A percentile compares a stretch with the other conserved stretches of the same genome.
These are phyloP conservation scores for Prietella phreatophila DNA, from an alignment of 2,113 vertebrate genomes.

Conservation along the genomic window DNA sequence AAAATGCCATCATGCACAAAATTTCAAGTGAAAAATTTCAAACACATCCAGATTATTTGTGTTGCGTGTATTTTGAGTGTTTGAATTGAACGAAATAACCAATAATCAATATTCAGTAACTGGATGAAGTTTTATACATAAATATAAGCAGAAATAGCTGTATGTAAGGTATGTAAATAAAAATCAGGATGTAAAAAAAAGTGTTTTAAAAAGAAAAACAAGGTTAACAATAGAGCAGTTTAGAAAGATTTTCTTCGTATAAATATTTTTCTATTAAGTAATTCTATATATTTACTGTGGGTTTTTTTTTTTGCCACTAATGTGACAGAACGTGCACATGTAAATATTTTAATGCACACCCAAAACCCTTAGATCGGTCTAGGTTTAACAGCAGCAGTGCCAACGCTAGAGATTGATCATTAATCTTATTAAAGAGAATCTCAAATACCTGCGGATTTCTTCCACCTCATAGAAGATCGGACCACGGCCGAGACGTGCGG, in stretches of 20 bases:
- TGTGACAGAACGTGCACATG: background rate
- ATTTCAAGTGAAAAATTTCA: background rate
- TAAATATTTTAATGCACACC: background rate
- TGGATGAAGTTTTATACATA: background rate
- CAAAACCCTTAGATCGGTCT: background rate
- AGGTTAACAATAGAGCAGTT: too few relatives aligned
- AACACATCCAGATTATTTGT: background rate
- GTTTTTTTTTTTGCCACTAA: too few relatives aligned
- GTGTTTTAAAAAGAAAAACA: too few relatives aligned
- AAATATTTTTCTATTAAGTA: background rate
- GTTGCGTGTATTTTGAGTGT: background rate
- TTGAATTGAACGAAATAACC: background rate
- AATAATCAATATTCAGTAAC: background rate
- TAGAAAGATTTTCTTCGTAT: background rate
- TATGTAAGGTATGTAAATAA: too few relatives aligned
- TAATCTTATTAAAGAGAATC: background rate
- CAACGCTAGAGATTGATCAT: background rate
- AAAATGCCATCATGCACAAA: background rate
- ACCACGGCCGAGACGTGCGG: constrained; percentile 48
- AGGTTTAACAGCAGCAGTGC: background rate
- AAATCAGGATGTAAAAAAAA: background rate
- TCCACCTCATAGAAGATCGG: constrained; percentile 57
- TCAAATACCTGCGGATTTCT: constrained; percentile 55
- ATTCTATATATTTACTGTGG: background rate
- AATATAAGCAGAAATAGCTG: background rate